A percentile compares a stretch with the other conserved stretches of the same genome.
Evolutionary conservation across 1,140 invertebrate species (phyloP).

Genomic region (Rhynchophorus ferrugineus): DNA sequence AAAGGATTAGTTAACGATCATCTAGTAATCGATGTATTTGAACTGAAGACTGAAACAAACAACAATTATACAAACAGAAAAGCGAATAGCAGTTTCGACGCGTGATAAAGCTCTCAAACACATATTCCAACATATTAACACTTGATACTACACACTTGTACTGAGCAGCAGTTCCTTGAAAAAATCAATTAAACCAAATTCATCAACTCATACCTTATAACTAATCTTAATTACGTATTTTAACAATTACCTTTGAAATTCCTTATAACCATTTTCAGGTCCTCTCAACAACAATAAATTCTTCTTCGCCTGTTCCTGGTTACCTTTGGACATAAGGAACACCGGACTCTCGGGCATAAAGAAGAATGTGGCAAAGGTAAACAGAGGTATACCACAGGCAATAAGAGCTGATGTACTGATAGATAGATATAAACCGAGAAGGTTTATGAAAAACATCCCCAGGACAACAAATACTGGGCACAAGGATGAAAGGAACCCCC

Average conservation of each 20-base stretch:
- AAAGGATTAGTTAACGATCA: too few species aligned
- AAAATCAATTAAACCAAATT: too few species aligned
- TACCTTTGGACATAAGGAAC: constrained; percentile 26
- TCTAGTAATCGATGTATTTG: too few species aligned
- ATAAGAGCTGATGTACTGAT: constrained; percentile 50
- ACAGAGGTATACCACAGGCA: constrained; percentile 48
- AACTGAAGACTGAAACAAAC: too few species aligned
- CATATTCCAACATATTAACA: too few species aligned
- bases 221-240: too few species aligned
- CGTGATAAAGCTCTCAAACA: too few species aligned
- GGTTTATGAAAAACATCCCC: constrained; percentile 60
- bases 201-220: too few species aligned
- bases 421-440: constrained; percentile 54
- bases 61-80: too few species aligned
- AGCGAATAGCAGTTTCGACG: too few species aligned
- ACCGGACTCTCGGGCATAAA: constrained; percentile 46
- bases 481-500: constrained; percentile 44
- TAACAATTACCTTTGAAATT: constrained; percentile 51
- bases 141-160: too few species aligned
- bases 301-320: constrained; percentile 18
- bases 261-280: constrained; percentile 60
- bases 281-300: constrained; percentile 33
- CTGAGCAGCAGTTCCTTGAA: too few species aligned
- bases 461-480: constrained; percentile 38
- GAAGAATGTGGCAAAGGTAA: constrained; percentile 50